Percentiles rank a stretch among this genome's conserved stretches.
phyloP scores from a whole-genome alignment of 2,113 vertebrate genomes.

The Tyto alba region DNA sequence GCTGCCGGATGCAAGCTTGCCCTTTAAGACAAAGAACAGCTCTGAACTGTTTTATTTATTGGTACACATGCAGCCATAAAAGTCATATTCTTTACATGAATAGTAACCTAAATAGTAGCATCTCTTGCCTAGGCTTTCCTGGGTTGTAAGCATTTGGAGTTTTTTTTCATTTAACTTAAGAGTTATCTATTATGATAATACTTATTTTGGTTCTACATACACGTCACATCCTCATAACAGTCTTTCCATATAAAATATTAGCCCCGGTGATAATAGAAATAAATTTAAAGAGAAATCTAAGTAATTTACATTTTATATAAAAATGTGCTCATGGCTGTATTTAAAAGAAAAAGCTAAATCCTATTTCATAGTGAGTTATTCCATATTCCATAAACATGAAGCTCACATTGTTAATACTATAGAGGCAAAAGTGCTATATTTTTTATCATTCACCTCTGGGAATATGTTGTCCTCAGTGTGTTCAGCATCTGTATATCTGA shows the following conservation, averaged over 20 bases:
- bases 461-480: not conserved
- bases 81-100: not conserved
- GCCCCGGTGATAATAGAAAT: not conserved
- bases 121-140: not conserved
- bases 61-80: not conserved
- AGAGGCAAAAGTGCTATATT: not conserved
- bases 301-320: not conserved
- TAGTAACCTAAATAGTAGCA: not conserved
- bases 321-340: not conserved
- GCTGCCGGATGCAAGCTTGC: not conserved
- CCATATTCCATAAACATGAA: not conserved
- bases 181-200: not conserved
- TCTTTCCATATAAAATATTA: not conserved
- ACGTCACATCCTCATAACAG: not conserved
- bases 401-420: not conserved
- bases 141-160: not conserved
- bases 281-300: not conserved
- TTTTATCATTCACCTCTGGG: not conserved
- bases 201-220: not conserved
- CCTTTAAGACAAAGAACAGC: not conserved
- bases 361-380: not conserved
- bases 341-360: not conserved
- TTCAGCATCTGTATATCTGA: not conserved
- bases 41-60: not conserved
- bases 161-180: not conserved